Evolutionary conservation across 2,888 invertebrate genomes (phyloP).

Genomic region (Sinopyrophorus schimmeli): DNA sequence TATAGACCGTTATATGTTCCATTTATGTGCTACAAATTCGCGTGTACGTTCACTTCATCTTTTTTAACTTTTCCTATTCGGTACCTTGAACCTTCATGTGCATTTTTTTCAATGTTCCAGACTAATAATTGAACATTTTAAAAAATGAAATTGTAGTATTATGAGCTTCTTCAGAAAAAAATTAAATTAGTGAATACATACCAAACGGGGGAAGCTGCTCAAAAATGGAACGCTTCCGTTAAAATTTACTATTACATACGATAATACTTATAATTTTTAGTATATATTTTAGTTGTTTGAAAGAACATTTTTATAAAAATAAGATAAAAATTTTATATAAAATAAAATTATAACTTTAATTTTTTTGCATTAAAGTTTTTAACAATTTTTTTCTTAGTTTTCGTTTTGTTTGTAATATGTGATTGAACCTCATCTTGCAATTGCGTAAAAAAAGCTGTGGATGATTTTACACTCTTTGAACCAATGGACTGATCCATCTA

Average conservation of each 20-base stretch:
- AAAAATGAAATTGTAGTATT: too few relatives aligned
- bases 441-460: conserved; percentile 83
- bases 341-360: conserved; percentile 61
- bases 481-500: conserved; percentile 56
- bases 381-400: conserved; percentile 45
- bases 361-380: conserved; percentile 59
- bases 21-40: too few relatives aligned
- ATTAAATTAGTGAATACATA: too few relatives aligned
- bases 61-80: too few relatives aligned
- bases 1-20: too few relatives aligned
- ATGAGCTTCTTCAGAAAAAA: too few relatives aligned
- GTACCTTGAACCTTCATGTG: too few relatives aligned
- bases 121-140: too few relatives aligned
- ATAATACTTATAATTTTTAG: background rate
- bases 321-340: conserved; percentile 16
- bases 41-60: too few relatives aligned
- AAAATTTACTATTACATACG: background rate
- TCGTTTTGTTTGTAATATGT: conserved; percentile 58
- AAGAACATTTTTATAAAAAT: conserved; percentile 5
- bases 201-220: too few relatives aligned
- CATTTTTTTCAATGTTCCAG: too few relatives aligned
- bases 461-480: conserved; percentile 66
- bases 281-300: background rate
- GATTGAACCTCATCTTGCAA: conserved; percentile 74
- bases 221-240: too few relatives aligned